Evolutionary conservation across 2,113 vertebrate genomes (phyloP).

Genomic region (Upupa epops): DNA sequence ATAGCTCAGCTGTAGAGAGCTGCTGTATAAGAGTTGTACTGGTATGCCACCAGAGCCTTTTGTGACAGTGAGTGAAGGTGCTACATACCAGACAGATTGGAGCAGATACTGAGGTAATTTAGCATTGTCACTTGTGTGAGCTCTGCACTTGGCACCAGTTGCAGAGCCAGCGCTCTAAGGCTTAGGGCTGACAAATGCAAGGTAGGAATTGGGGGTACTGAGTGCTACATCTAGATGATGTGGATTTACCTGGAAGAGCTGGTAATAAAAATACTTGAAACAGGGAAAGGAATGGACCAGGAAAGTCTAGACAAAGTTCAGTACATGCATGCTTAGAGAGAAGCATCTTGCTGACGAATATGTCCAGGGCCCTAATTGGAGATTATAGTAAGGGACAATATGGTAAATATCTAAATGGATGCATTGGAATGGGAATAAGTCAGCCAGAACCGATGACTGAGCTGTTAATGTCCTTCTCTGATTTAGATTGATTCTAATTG

Average conservation of each 20-base stretch:
- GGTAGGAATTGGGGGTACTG: neutral
- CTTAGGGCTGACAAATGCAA: neutral
- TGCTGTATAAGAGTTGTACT: neutral
- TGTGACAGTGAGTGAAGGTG: neutral
- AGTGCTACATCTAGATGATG: neutral
- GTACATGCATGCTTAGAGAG: neutral
- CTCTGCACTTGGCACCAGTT: neutral
- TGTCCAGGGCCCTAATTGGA: neutral
- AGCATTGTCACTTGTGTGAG: neutral
- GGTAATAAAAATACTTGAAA: neutral
- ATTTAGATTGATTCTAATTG: constrained; percentile 78
- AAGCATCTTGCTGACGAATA: neutral
- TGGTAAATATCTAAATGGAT: constrained; percentile 32
- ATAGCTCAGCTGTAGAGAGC: neutral
- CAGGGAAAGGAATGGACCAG: neutral
- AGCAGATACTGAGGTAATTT: neutral
- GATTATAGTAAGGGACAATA: neutral
- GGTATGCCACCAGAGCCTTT: neutral
- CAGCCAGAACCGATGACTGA: constrained; percentile 19
- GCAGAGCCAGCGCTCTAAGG: neutral
- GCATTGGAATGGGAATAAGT: constrained; percentile 53
- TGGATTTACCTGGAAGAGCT: neutral
- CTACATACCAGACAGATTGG: neutral
- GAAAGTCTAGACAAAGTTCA: neutral
- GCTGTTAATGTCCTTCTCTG: constrained; percentile 60